phyloP scores from a whole-genome alignment of 2,888 invertebrate genomes.

The Xylota segnis region DNA sequence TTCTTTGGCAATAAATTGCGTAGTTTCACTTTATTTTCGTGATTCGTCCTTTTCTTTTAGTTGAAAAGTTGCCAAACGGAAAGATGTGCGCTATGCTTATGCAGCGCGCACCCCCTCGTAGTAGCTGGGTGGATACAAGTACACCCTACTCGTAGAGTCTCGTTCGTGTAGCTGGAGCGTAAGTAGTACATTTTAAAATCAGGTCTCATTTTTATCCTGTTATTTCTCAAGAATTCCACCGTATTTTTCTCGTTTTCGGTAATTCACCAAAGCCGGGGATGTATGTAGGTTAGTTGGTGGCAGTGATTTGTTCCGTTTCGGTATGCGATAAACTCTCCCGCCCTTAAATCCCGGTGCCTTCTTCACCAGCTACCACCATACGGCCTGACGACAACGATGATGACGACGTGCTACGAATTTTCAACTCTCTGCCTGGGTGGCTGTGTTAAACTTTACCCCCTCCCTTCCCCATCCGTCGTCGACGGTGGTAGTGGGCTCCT shows the following conservation, averaged over 20 bases:
- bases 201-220: constrained; percentile 71
- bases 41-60: constrained; percentile 60
- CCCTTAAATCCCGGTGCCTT: constrained; percentile 64
- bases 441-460: constrained; percentile 46
- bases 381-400: constrained; percentile 69
- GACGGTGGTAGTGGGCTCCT: constrained; percentile 30
- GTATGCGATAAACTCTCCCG: constrained; percentile 67
- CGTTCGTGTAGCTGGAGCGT: constrained; percentile 27
- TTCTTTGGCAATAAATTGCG: constrained; percentile 74
- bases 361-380: background rate
- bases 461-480: background rate
- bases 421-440: constrained; percentile 33
- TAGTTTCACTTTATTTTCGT: constrained; percentile 70
- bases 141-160: constrained; percentile 5
- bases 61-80: constrained; percentile 74
- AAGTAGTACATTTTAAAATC: constrained; percentile 62
- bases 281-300: constrained; percentile 75
- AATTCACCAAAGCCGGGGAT: constrained; percentile 54
- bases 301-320: constrained; percentile 75
- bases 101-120: constrained; percentile 5
- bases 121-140: constrained; percentile 10
- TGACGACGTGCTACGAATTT: constrained; percentile 74
- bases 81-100: constrained; percentile 40
- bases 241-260: constrained; percentile 48
- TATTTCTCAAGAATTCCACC: constrained; percentile 56